Percentiles rank a stretch among this genome's conserved stretches.
Conservation (phyloP, 2,888 invertebrate species). For the Onchidella celtica region DNA sequence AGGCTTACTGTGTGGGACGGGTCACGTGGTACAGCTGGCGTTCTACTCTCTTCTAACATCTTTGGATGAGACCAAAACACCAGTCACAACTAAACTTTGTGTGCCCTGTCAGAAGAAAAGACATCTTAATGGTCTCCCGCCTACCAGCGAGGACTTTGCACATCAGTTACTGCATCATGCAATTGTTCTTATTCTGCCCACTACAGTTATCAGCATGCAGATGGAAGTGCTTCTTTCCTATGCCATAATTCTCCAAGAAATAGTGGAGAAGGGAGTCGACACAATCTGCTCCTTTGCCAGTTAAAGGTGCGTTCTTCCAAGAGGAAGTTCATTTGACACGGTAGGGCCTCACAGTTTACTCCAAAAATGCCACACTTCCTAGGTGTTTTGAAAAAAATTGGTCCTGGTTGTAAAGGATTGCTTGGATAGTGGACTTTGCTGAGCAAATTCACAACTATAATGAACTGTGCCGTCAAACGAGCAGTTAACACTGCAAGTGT, state of each 20-base stretch:
- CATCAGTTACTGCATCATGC: not conserved
- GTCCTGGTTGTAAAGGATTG: constrained; percentile 46
- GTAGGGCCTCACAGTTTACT: not conserved
- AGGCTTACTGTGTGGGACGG: too few relatives aligned
- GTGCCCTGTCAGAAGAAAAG: constrained; percentile 48
- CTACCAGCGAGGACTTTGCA: not conserved
- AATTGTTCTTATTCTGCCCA: constrained; percentile 5
- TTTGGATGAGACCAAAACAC: constrained; percentile 53
- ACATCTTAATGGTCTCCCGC: constrained; percentile 21
- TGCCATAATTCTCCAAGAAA: constrained; percentile 9
- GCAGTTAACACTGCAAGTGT: not conserved
- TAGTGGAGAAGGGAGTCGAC: not conserved
- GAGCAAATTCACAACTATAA: constrained; percentile 34
- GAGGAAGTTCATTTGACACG: not conserved
- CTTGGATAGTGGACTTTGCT: not conserved
- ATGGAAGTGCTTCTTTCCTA: not conserved
- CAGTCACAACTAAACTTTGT: constrained; percentile 54
- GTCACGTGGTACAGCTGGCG: too few relatives aligned
- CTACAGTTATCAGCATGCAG: constrained; percentile 42
- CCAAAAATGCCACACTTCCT: constrained; percentile 23
- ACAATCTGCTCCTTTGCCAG: not conserved
- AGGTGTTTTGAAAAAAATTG: not conserved
- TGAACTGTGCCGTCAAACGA: not conserved
- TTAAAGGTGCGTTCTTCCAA: not conserved
- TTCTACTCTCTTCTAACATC: too few relatives aligned